Evolutionary conservation across 2,797 vertebrate genomes (phyloP).

Genomic region (Rhincodon typus): DNA sequence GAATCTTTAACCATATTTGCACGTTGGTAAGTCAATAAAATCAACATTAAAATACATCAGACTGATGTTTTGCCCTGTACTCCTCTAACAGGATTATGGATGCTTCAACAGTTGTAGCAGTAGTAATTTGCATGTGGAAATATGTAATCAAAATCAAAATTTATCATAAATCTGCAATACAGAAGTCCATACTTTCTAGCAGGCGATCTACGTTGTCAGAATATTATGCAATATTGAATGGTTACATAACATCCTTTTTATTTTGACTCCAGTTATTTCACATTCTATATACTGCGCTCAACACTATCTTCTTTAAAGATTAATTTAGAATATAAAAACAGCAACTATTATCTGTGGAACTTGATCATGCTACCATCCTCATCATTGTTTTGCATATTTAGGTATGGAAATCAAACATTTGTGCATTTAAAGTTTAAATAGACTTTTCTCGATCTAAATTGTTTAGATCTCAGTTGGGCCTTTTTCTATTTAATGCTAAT

Average conservation of each 20-base stretch:
- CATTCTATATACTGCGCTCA: slow-evolving; percentile 13
- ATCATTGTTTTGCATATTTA: neutral
- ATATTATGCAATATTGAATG: slow-evolving; percentile 16
- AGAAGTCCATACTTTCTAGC: slow-evolving; percentile 4
- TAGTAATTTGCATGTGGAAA: slow-evolving; percentile 18
- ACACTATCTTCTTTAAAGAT: neutral
- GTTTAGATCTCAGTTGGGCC: neutral
- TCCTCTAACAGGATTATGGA: neutral
- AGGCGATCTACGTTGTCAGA: neutral
- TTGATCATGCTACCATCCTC: neutral
- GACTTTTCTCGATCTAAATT: neutral
- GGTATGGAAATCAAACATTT: neutral
- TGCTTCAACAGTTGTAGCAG: slow-evolving; percentile 5
- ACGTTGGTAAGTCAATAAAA: neutral
- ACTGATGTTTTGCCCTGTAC: neutral
- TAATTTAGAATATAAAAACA: neutral
- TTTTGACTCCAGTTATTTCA: slow-evolving; percentile 2
- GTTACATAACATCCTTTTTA: slow-evolving; percentile 29
- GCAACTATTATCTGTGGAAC: neutral
- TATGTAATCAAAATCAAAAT: slow-evolving; percentile 8
- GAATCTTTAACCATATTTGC: neutral
- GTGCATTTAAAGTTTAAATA: too few species aligned
- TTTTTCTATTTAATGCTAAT: neutral
- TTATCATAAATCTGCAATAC: neutral
- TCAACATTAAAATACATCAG: neutral